Percentiles rank a stretch among this genome's conserved stretches.
Conservation (phyloP, 1,140 invertebrate genomes). For the Drosophila ambigua region DNA sequence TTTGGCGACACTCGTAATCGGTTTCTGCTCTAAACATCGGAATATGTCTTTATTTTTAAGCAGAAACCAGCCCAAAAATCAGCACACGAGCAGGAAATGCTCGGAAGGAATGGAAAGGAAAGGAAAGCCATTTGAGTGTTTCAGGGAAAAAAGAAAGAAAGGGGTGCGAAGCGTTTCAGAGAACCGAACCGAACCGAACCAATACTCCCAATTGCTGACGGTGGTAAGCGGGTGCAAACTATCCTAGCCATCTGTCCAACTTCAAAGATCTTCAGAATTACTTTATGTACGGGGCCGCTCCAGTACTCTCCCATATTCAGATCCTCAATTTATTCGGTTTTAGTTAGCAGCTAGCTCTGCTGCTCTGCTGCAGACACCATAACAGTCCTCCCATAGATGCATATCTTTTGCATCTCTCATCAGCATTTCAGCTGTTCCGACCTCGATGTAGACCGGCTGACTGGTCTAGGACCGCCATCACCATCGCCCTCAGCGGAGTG, state of each 20-base stretch:
- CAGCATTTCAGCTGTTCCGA: slow-evolving; percentile 41
- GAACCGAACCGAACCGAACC: too few relatives aligned
- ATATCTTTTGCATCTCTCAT: slow-evolving; percentile 29
- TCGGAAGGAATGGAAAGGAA: not conserved
- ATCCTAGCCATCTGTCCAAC: too few relatives aligned
- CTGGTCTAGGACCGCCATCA: slow-evolving; percentile 41
- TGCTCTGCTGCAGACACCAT: not conserved
- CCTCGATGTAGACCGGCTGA: not conserved
- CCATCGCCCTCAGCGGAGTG: slow-evolving; percentile 1
- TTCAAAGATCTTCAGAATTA: too few relatives aligned
- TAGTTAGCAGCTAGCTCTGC: slow-evolving; percentile 35
- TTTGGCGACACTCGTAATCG: slow-evolving; percentile 51
- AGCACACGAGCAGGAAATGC: slow-evolving; percentile 30
- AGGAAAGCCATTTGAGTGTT: slow-evolving; percentile 20
- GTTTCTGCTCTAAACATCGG: slow-evolving; percentile 28
- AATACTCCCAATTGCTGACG: not conserved
- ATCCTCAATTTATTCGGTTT: slow-evolving; percentile 2
- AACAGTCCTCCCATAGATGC: slow-evolving; percentile 26
- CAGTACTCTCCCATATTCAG: too few relatives aligned
- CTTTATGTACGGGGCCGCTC: too few relatives aligned
- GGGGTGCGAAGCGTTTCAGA: slow-evolving; percentile 8
- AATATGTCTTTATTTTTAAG: slow-evolving; percentile 65
- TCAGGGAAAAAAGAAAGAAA: slow-evolving; percentile 21
- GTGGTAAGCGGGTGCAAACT: too few relatives aligned
- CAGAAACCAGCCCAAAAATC: slow-evolving; percentile 43